Evolutionary conservation across 1,140 invertebrate species (phyloP).

Genomic region (Metopolophium dirhodum): DNA sequence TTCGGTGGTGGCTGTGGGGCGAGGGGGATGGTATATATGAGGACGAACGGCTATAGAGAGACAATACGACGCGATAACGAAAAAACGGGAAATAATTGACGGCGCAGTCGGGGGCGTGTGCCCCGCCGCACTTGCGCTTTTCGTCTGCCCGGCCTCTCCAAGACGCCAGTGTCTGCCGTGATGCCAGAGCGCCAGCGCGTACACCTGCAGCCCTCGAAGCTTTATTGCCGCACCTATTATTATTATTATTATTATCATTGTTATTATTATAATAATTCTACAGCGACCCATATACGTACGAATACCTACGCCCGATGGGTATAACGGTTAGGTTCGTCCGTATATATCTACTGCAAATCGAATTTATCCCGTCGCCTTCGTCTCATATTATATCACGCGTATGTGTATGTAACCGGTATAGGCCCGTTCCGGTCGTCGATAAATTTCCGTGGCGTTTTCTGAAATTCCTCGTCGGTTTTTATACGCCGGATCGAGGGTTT

Average conservation of each 20-base stretch:
- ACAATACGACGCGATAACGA: constrained; percentile 43
- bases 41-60: constrained; percentile 6
- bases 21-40: background rate
- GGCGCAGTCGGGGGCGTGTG: constrained; percentile 16
- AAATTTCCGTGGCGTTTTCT: background rate
- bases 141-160: constrained; percentile 11
- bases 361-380: background rate
- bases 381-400: background rate
- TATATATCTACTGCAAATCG: background rate
- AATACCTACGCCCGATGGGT: background rate
- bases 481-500: background rate
- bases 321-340: no score
- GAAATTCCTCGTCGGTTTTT: background rate
- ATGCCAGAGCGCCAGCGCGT: background rate
- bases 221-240: background rate
- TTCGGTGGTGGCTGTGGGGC: background rate
- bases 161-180: background rate
- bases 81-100: constrained; percentile 48
- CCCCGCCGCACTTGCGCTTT: constrained; percentile 49
- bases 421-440: background rate
- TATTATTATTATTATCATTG: background rate
- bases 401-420: background rate
- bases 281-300: background rate
- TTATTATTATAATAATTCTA: background rate
- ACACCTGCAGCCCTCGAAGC: background rate